Base-by-base conservation (phyloP, 2,797 vertebrate genomes). In the Pagetopsis macropterus region DNA sequence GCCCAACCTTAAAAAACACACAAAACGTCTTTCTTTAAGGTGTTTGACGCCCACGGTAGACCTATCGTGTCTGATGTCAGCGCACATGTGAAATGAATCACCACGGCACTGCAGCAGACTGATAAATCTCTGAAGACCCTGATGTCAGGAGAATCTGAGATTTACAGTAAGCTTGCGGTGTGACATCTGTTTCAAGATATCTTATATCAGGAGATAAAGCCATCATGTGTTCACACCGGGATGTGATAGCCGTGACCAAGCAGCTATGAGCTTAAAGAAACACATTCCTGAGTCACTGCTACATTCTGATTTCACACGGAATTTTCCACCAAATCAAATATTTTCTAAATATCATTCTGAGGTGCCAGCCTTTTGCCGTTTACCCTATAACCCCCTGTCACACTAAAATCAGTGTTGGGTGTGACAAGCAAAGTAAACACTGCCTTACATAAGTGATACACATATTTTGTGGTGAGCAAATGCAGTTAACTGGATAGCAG, bases 201-300 rank as follows among this genome's bases (percentile, higher is more conserved):
- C 63, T 65, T 56, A 75, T 75, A 81, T 27, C 52, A 71, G 4
- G 64, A 69, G 70, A 84, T 72, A 66, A 79, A 74, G 70, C 57
- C 41, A 5, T 44, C 56, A 49, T 54, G 74, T 78, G 70, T 54
- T 65, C 66, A 48, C 66, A 59, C 0, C 46, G 80, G 40, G 62
- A 74, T 5, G 60, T 9, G 84, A 87, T 79, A 70, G 49, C 77
- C 57, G 41, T 79, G 87, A 84, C 81, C 2, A 85, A 85, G 56
- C 77, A 83, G 84, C 67, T 69, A 65, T 59, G 71, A 70, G 65
- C 75, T 63, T 55, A 65, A 3, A 70, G 58, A 72, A 84, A 78
- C 77, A 82, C 72, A 72, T 54, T 45, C 71, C 49, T 48, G 11
- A 11, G 14, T 51, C 12, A 17, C 5, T 44, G 65, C 46, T 45